A percentile compares a stretch with the other conserved stretches of the same genome.
These are phyloP conservation scores for Scrobipalpa atriplicella DNA, from an alignment of 2,888 invertebrate species.

Conservation along the genomic window DNA sequence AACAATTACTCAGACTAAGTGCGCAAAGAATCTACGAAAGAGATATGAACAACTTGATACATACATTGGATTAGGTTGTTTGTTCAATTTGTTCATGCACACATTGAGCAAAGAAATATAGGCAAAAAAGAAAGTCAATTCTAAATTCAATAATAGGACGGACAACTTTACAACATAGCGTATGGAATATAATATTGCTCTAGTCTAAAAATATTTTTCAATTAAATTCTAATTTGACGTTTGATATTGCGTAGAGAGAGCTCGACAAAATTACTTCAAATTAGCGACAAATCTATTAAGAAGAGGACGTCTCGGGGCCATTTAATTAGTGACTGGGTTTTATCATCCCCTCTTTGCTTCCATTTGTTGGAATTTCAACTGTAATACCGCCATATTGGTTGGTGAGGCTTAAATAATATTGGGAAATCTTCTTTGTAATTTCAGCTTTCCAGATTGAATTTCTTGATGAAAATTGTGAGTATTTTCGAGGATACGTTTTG, in stretches of 20 bases:
- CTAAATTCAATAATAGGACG: too few species aligned
- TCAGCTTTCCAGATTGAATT: constrained; percentile 33
- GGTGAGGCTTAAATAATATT: constrained; percentile 73
- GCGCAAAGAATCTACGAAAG: too few species aligned
- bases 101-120: too few species aligned
- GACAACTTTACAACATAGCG: too few species aligned
- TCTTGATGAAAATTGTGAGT: constrained; percentile 17
- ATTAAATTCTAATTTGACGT: constrained; percentile 63
- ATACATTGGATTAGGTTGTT: too few species aligned
- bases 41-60: too few species aligned
- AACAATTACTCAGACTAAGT: too few species aligned
- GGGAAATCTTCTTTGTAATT: constrained; percentile 49
- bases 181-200: background rate
- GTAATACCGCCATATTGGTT: constrained; percentile 71
- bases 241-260: constrained; percentile 57
- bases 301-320: constrained; percentile 71
- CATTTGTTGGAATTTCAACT: constrained; percentile 69
- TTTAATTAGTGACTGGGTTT: constrained; percentile 81
- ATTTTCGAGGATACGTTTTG: background rate
- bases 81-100: too few species aligned
- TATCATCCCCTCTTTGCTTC: constrained; percentile 74
- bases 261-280: constrained; percentile 69
- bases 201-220: constrained; percentile 35
- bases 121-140: background rate
- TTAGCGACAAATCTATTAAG: constrained; percentile 80